A percentile compares a stretch with the other conserved stretches of the same genome.
Conservation (phyloP, 2,888 invertebrate genomes). For the Phortica okadai region DNA sequence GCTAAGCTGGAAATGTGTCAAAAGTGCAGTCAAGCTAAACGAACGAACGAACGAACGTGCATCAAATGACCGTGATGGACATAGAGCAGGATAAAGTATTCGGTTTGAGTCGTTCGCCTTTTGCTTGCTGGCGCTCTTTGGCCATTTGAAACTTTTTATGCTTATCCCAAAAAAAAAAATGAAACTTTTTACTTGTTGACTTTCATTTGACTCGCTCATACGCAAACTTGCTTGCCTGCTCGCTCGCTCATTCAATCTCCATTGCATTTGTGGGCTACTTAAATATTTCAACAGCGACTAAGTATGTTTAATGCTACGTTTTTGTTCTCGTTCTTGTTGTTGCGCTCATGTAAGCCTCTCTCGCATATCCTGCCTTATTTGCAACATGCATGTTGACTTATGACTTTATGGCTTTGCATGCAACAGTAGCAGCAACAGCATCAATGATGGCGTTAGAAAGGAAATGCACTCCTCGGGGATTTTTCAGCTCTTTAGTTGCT, state of each 20-base stretch:
- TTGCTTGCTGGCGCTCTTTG: not conserved
- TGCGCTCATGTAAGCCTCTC: not conserved
- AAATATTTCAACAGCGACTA: conserved; percentile 24
- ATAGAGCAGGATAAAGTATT: too few relatives aligned
- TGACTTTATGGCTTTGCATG: conserved; percentile 1
- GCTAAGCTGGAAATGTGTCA: conserved; percentile 28
- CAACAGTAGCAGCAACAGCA: not conserved
- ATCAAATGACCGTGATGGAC: too few relatives aligned
- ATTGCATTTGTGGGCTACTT: conserved; percentile 9
- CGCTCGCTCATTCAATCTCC: not conserved
- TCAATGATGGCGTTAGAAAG: not conserved
- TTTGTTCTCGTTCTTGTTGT: not conserved
- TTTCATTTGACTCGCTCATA: not conserved
- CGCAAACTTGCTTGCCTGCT: not conserved
- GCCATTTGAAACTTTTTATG: not conserved
- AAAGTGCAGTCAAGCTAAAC: conserved; percentile 24
- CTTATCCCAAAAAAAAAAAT: not conserved
- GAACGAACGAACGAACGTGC: too few relatives aligned
- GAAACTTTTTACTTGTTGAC: conserved; percentile 16
- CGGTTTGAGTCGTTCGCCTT: too few relatives aligned
- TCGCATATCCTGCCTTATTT: not conserved
- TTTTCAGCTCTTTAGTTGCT: conserved; percentile 33
- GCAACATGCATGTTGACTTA: conserved; percentile 4
- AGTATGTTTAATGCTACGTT: conserved; percentile 1
- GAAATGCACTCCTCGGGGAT: conserved; percentile 16